Conservation (phyloP, 37 sponge, comb jelly and placozoan genomes). For the Beroe ovata region DNA sequence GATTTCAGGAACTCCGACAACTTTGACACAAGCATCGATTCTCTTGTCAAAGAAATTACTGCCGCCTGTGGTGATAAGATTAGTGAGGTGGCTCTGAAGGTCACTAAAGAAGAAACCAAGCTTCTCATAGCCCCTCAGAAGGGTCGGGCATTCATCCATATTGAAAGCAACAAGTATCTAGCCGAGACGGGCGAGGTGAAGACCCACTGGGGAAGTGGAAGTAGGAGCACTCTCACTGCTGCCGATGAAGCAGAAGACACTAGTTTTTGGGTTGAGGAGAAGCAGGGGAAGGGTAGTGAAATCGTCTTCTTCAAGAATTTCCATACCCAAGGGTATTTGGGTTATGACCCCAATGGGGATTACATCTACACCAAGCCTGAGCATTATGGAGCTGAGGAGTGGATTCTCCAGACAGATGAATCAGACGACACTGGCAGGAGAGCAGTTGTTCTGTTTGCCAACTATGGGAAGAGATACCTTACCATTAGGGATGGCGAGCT, state of each 20-base stretch:
- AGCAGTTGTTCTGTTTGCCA: neutral
- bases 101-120: conserved; percentile 15
- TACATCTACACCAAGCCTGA: conserved; percentile 32
- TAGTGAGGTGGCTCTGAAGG: neutral
- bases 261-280: conserved; percentile 12
- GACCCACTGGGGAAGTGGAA: conserved; percentile 54
- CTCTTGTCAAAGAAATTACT: conserved; percentile 22
- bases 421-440: conserved; percentile 14
- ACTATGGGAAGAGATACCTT: conserved; percentile 11
- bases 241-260: neutral
- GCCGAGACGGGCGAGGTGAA: conserved; percentile 29
- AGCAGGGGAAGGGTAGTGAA: neutral
- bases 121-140: conserved; percentile 11
- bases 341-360: conserved; percentile 30
- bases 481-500: conserved; percentile 13
- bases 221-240: conserved; percentile 4
- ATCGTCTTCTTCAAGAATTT: conserved; percentile 41
- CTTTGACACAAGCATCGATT: conserved; percentile 16
- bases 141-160: conserved; percentile 31
- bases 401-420: conserved; percentile 9
- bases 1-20: conserved; percentile 36
- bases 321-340: conserved; percentile 6
- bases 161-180: conserved; percentile 19
- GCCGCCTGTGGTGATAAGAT: conserved; percentile 8
- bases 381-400: conserved; percentile 46